These are phyloP conservation scores for Pogonophryne albipinna DNA, from an alignment of 2,797 vertebrate species.

Conservation along the genomic window DNA sequence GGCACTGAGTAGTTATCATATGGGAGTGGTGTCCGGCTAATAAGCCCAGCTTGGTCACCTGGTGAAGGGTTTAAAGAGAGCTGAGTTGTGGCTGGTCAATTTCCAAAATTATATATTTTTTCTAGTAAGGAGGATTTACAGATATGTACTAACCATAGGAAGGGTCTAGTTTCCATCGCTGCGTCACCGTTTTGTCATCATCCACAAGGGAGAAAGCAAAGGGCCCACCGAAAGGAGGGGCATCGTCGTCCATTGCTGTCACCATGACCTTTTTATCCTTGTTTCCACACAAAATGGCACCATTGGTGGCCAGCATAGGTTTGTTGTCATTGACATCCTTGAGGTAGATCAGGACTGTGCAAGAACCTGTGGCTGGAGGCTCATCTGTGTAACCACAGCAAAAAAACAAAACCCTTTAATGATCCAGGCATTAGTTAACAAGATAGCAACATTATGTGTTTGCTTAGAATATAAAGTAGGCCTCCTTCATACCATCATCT, in stretches of 20 bases:
- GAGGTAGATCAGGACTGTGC: slow-evolving; percentile 82
- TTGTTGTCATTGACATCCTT: slow-evolving; percentile 83
- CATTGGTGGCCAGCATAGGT: slow-evolving; percentile 69
- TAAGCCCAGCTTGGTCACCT: slow-evolving; percentile 82
- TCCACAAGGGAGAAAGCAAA: slow-evolving; percentile 80
- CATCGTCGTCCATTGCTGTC: slow-evolving; percentile 72
- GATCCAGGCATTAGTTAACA: background rate
- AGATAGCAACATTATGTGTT: background rate
- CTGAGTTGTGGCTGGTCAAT: background rate
- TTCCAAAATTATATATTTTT: background rate
- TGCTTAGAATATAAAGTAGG: background rate
- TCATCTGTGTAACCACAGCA: slow-evolving; percentile 71
- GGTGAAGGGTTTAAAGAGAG: slow-evolving; percentile 22
- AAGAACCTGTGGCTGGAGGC: slow-evolving; percentile 82
- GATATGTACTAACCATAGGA: slow-evolving; percentile 73
- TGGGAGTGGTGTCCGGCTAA: slow-evolving; percentile 72
- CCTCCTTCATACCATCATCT: slow-evolving; percentile 82
- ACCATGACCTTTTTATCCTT: slow-evolving; percentile 59
- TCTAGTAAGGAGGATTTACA: background rate
- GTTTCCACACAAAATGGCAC: slow-evolving; percentile 77
- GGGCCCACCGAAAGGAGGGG: slow-evolving; percentile 77
- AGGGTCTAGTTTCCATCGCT: slow-evolving; percentile 83
- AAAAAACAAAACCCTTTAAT: background rate
- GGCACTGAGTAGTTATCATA: slow-evolving; percentile 84
- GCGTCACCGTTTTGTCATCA: slow-evolving; percentile 39